Evolutionary conservation across 2,797 vertebrate species (phyloP), one percentile per base, ranked within the genome.

Genomic region (Gymnothorax reevesii): DNA sequence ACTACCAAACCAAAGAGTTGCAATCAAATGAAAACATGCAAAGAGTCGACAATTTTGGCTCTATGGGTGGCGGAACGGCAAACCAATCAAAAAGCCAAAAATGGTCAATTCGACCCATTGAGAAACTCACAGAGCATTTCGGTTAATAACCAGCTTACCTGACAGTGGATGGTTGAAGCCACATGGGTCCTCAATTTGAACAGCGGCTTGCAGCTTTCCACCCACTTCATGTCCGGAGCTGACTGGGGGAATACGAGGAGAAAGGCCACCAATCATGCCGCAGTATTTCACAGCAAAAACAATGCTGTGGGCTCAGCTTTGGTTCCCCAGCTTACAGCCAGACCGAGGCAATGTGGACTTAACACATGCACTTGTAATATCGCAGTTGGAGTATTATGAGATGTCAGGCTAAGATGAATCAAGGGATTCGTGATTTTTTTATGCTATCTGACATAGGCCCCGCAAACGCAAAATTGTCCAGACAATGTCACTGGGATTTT

Each of bases 121-220:
- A 42, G 33, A 42, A 42, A 42, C 33, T 42, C 33, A 42, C 33
- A 42, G 33, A n/a, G 49, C 22, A 4, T 22, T 22, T 54, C 42
- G 7, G 33, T 5, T 22, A 5, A 22, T 22, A 84, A 54, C 64
- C 4, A 12, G 15, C 86, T 20, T 93, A 99, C 99, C 95, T 99
- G 97, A 88, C 97, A 95, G 83, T 99, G 98, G 93, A 99, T 94
- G 0, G 99, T 99, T 0, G 98, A 99, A 79, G 97, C 97, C 88
- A 98, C 93, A 60, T 96, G 96, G 86, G 93, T 97, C 94, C 93
- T 97, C 90, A 99, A 93, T 96, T 96, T 99, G 91, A 99, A 97
- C 85, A 99, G 95, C 0, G 94, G 94, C 93, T 99, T 99, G 91
- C 94, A 95, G 89, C 98, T 98, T 91, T 99, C 99, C 64, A 99